A percentile compares a stretch with the other conserved stretches of the same genome.
phyloP scores from a whole-genome alignment of 30 jellyfish, hydroid and myxozoan genomes.

The Cassiopea xamachana region DNA sequence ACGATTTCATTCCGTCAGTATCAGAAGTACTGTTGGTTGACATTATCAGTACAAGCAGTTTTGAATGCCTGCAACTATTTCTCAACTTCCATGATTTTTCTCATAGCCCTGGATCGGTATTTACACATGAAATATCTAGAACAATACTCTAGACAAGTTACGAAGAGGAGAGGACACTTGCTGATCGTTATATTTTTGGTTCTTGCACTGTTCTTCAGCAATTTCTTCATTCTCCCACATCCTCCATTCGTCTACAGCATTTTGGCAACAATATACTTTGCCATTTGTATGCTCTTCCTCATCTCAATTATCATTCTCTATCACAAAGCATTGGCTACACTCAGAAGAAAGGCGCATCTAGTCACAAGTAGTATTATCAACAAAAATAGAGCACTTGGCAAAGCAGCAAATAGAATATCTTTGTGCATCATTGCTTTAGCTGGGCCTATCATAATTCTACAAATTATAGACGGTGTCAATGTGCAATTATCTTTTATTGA shows the following conservation, averaged over 20 bases:
- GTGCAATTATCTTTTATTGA: neutral
- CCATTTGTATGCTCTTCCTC: neutral
- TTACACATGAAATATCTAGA: neutral
- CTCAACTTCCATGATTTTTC: neutral
- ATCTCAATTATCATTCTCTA: neutral
- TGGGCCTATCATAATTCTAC: neutral
- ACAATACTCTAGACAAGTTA: neutral
- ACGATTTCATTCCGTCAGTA: neutral
- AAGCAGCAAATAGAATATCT: neutral
- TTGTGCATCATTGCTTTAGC: neutral
- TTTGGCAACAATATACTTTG: neutral
- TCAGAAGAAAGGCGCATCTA: neutral
- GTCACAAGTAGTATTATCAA: neutral
- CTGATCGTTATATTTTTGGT: neutral
- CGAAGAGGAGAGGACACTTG: constrained; percentile 7
- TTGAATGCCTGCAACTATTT: neutral
- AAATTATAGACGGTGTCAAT: neutral
- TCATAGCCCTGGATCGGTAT: constrained; percentile 4
- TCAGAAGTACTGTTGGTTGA: neutral
- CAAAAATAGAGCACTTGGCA: neutral
- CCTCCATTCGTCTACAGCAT: neutral
- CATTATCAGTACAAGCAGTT: neutral
- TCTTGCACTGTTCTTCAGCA: neutral
- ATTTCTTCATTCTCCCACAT: neutral
- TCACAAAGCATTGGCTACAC: neutral